Percentiles rank a stretch among this genome's conserved stretches.
phyloP scores from a whole-genome alignment of 2,888 invertebrate genomes.

The Leptopterna dolabrata region DNA sequence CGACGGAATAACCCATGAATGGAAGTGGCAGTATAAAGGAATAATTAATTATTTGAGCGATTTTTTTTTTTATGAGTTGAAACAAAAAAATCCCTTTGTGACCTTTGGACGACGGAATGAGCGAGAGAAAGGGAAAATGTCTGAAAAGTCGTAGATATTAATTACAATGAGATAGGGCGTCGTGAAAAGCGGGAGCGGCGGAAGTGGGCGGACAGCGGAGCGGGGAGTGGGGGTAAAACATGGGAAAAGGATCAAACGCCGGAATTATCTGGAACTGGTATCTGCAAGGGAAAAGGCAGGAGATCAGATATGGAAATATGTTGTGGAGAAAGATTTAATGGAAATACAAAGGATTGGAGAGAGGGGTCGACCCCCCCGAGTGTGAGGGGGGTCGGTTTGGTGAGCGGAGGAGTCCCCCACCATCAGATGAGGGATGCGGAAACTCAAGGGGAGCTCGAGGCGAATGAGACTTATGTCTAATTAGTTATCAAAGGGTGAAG shows the following conservation, averaged over 20 bases:
- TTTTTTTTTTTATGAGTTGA: neutral
- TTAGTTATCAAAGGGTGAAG: conserved; percentile 73
- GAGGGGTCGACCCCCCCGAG: neutral
- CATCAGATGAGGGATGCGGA: conserved; percentile 12
- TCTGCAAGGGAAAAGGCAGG: conserved; percentile 23
- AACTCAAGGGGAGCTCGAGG: conserved; percentile 35
- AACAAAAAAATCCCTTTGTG: neutral
- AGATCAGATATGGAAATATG: conserved; percentile 57
- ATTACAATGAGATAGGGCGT: conserved; percentile 34
- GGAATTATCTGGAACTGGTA: conserved; percentile 44
- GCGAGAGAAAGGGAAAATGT: neutral
- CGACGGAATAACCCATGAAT: neutral
- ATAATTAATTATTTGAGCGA: neutral
- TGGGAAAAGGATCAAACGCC: conserved; percentile 39
- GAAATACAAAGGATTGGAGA: conserved; percentile 53
- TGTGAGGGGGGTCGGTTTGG: neutral
- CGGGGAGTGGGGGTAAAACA: neutral
- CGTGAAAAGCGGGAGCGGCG: neutral
- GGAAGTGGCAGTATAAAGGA: conserved; percentile 7
- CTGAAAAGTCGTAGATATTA: conserved; percentile 29
- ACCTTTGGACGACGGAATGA: neutral
- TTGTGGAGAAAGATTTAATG: conserved; percentile 57
- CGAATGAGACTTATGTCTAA: conserved; percentile 66
- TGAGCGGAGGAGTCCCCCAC: conserved; percentile 16
- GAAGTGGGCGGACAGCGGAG: neutral